phyloP scores from a whole-genome alignment of 1,140 invertebrate genomes.

The Trigoniulus corallinus region DNA sequence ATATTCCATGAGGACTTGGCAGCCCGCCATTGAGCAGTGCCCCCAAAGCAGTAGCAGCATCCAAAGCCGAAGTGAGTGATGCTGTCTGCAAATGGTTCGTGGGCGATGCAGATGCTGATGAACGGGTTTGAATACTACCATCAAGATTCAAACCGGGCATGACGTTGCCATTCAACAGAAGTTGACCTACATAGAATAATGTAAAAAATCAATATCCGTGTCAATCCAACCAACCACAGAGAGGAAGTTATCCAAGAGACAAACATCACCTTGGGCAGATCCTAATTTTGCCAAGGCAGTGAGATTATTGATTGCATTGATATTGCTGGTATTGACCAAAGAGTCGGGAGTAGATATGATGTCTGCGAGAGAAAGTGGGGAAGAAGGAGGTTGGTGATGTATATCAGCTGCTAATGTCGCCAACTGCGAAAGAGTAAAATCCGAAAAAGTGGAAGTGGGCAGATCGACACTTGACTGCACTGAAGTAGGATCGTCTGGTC shows the following conservation, averaged over 20 bases:
- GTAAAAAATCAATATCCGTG: too few species aligned
- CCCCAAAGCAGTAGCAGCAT: slow-evolving; percentile 1
- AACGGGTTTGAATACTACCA: slow-evolving; percentile 7
- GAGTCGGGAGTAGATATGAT: slow-evolving; percentile 28
- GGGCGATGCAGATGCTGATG: not conserved
- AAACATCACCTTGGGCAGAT: slow-evolving; percentile 16
- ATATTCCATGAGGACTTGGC: not conserved
- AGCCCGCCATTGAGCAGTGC: slow-evolving; percentile 8
- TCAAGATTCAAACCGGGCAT: slow-evolving; percentile 17
- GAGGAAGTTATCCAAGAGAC: not conserved
- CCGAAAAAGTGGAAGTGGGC: slow-evolving; percentile 29
- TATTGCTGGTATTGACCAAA: slow-evolving; percentile 44
- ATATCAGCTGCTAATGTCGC: slow-evolving; percentile 50
- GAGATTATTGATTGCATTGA: slow-evolving; percentile 66
- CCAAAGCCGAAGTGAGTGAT: not conserved
- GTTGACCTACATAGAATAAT: slow-evolving; percentile 16
- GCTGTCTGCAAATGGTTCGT: slow-evolving; percentile 4
- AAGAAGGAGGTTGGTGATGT: slow-evolving; percentile 19
- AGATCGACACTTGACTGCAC: slow-evolving; percentile 3
- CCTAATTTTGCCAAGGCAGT: slow-evolving; percentile 74
- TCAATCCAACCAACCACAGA: not conserved
- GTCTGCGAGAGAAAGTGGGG: slow-evolving; percentile 14
- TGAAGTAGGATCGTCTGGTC: slow-evolving; percentile 15
- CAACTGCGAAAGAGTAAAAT: slow-evolving; percentile 64
- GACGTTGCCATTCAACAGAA: slow-evolving; percentile 20